Percentiles rank a stretch among this genome's conserved stretches.
phyloP scores from a whole-genome alignment of 2,113 vertebrate genomes.

The Gavia stellata region DNA sequence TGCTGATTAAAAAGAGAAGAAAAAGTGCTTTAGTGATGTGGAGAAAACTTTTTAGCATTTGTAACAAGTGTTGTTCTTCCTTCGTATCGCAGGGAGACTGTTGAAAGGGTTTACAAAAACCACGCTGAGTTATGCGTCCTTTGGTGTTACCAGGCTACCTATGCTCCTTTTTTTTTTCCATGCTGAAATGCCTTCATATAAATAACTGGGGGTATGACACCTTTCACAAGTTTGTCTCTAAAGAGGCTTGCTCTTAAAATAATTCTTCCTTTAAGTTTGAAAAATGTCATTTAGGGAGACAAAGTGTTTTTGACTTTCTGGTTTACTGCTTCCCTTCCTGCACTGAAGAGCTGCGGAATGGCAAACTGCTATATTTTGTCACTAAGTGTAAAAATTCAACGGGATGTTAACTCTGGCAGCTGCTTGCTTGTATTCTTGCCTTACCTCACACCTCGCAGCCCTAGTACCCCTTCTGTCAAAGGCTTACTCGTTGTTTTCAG shows the following conservation, averaged over 20 bases:
- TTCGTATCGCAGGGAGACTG: fast-evolving
- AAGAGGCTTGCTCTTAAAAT: not conserved
- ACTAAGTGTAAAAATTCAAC: not conserved
- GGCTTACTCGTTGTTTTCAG: fast-evolving
- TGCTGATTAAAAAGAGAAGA: not conserved
- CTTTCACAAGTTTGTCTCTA: not conserved
- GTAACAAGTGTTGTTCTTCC: not conserved
- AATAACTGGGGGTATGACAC: not conserved
- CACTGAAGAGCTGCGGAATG: not conserved
- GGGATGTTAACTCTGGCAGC: not conserved
- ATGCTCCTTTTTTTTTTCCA: not conserved
- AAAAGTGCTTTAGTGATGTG: not conserved
- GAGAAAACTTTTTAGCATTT: not conserved
- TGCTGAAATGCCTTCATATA: not conserved
- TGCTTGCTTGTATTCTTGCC: not conserved
- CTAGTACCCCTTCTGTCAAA: not conserved
- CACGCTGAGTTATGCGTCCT: not conserved
- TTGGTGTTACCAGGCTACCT: not conserved
- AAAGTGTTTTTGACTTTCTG: not conserved
- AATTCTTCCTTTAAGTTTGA: not conserved
- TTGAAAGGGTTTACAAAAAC: not conserved
- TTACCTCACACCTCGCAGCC: not conserved
- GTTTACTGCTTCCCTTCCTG: not conserved
- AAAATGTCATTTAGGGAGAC: not conserved
- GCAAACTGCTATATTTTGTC: not conserved